Evolutionary conservation across 1,140 invertebrate genomes (phyloP).

Genomic region (Drosophila jambulina): DNA sequence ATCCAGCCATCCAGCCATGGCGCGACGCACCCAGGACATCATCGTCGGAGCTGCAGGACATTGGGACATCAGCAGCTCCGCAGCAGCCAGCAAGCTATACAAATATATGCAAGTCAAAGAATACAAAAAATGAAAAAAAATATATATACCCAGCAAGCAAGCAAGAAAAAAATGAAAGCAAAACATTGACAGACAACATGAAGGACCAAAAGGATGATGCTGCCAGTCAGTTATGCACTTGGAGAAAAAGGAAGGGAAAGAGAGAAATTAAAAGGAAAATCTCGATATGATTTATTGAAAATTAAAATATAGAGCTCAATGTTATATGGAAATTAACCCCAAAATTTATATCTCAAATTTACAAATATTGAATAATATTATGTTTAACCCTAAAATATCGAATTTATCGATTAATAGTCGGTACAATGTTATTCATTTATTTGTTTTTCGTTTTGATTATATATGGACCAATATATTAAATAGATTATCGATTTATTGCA

Average conservation of each 20-base stretch:
- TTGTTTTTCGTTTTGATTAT: neutral
- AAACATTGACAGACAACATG: constrained; percentile 80
- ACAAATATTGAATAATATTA: neutral
- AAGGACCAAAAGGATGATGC: constrained; percentile 45
- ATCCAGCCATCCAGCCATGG: constrained; percentile 26
- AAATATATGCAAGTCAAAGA: constrained; percentile 66
- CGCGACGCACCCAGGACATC: constrained; percentile 40
- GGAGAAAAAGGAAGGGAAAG: neutral
- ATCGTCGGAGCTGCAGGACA: constrained; percentile 27
- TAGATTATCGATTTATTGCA: neutral
- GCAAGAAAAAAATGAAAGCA: constrained; percentile 65
- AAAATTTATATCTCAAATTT: neutral
- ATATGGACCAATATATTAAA: neutral
- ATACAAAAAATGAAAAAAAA: constrained; percentile 16
- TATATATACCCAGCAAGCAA: neutral
- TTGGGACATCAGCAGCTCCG: constrained; percentile 29
- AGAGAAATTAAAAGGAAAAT: neutral
- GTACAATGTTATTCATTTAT: neutral
- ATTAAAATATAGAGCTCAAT: neutral
- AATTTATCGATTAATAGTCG: neutral
- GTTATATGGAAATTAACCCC: neutral
- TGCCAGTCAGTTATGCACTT: constrained; percentile 21
- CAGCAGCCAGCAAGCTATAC: constrained; percentile 59
- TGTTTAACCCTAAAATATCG: neutral
- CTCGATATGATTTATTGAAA: neutral